phyloP scores from a whole-genome alignment of 2,888 invertebrate species.

The Pollenia amentaria region DNA sequence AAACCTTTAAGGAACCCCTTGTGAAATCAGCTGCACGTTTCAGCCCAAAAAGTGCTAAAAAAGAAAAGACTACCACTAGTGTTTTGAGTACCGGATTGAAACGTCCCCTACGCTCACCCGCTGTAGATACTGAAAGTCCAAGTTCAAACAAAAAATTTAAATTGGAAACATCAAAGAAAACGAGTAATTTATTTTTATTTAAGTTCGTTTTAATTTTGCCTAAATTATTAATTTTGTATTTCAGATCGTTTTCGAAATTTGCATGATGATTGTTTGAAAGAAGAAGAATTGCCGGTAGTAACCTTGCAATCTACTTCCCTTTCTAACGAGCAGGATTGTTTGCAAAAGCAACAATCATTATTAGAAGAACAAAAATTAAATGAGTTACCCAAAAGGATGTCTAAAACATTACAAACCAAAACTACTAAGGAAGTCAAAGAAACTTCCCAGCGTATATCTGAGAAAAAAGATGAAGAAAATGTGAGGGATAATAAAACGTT shows the following conservation, averaged over 20 bases:
- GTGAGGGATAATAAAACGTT: background rate
- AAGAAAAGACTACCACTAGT: constrained; percentile 5
- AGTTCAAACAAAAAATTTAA: constrained; percentile 48
- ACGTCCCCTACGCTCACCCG: constrained; percentile 54
- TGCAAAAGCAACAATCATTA: background rate
- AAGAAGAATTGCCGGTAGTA: constrained; percentile 24
- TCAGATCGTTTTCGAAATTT: constrained; percentile 37
- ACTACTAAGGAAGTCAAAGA: constrained; percentile 10
- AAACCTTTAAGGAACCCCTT: constrained; percentile 46
- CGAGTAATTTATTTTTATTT: constrained; percentile 16
- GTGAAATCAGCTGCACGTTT: constrained; percentile 5
- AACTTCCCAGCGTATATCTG: background rate
- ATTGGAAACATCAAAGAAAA: constrained; percentile 54
- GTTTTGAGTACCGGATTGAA: constrained; percentile 16
- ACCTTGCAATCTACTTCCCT: background rate
- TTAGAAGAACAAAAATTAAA: constrained; percentile 10
- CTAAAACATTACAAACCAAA: constrained; percentile 14
- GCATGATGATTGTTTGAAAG: constrained; percentile 24
- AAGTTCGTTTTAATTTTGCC: background rate
- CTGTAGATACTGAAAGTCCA: constrained; percentile 9
- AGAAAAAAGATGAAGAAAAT: constrained; percentile 23
- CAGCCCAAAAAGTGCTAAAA: constrained; percentile 36
- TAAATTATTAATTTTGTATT: constrained; percentile 10
- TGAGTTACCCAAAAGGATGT: background rate
- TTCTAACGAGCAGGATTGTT: background rate